Evolutionary conservation across 2,113 vertebrate species (phyloP).

Genomic region (Clarias magur): DNA sequence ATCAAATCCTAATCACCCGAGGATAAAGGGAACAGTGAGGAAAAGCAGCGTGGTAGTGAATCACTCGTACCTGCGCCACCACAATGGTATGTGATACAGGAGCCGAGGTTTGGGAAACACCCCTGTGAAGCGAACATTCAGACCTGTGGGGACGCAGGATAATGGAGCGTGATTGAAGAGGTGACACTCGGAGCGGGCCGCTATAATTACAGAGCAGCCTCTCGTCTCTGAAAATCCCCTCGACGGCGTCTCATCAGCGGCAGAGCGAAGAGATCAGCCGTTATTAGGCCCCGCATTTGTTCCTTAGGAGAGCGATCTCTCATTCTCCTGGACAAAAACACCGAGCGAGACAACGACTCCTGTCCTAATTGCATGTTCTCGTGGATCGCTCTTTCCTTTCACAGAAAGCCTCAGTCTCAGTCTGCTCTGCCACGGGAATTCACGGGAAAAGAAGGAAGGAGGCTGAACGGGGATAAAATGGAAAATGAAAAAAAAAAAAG

Average conservation of each 20-base stretch:
- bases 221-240: slow-evolving; percentile 41
- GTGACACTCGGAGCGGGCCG: slow-evolving; percentile 41
- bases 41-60: slow-evolving; percentile 5
- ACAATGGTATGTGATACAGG: slow-evolving; percentile 36
- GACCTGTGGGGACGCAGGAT: slow-evolving; percentile 45
- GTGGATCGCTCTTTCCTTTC: background rate
- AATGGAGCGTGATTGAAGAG: slow-evolving; percentile 56
- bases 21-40: slow-evolving; percentile 3
- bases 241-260: slow-evolving; percentile 40
- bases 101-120: slow-evolving; percentile 18
- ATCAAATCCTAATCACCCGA: slow-evolving; percentile 41
- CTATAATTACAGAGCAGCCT: slow-evolving; percentile 51
- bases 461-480: too few species aligned
- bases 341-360: background rate
- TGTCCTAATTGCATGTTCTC: slow-evolving; percentile 5
- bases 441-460: background rate
- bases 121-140: slow-evolving; percentile 39
- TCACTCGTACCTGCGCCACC: slow-evolving; percentile 17
- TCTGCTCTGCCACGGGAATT: background rate
- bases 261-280: slow-evolving; percentile 19
- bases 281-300: slow-evolving; percentile 45
- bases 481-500: too few species aligned
- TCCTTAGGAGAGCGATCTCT: background rate
- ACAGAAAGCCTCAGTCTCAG: background rate
- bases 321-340: slow-evolving; percentile 15